Evolutionary conservation across 2,797 vertebrate species (phyloP).

Genomic region (Chloroceryle amazona): DNA sequence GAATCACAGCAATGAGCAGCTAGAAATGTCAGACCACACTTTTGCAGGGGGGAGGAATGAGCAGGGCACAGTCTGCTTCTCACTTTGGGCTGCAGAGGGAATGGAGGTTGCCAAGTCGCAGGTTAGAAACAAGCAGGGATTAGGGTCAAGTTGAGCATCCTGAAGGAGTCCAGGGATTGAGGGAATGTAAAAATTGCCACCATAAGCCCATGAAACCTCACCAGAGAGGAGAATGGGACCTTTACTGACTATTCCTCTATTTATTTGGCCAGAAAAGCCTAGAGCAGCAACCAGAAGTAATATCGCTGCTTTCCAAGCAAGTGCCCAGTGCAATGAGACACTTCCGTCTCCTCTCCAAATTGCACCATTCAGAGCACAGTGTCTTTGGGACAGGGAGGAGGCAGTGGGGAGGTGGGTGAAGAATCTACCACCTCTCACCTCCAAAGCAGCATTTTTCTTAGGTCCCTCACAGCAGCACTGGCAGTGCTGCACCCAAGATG

Average conservation of each 20-base stretch:
- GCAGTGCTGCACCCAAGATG: background rate
- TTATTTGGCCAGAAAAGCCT: background rate
- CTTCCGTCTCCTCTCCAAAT: background rate
- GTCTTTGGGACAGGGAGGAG: background rate
- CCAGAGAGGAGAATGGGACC: background rate
- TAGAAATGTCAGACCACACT: background rate
- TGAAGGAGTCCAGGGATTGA: background rate
- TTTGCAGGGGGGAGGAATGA: background rate
- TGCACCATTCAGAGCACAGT: accelerated
- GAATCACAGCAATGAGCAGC: accelerated
- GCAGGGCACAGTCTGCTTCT: background rate
- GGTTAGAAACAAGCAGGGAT: background rate
- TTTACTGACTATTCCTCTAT: background rate
- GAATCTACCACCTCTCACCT: background rate
- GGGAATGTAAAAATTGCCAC: background rate
- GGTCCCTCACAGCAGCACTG: background rate
- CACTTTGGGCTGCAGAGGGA: background rate
- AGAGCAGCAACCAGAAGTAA: background rate
- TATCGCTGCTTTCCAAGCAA: background rate
- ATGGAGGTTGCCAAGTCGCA: background rate
- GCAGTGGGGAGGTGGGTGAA: background rate
- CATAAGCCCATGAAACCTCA: background rate
- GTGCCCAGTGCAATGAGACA: background rate
- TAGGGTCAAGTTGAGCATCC: background rate
- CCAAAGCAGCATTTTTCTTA: accelerated